These are phyloP conservation scores for Blennius ocellaris DNA, from an alignment of 2,113 vertebrate species.

Conservation along the genomic window DNA sequence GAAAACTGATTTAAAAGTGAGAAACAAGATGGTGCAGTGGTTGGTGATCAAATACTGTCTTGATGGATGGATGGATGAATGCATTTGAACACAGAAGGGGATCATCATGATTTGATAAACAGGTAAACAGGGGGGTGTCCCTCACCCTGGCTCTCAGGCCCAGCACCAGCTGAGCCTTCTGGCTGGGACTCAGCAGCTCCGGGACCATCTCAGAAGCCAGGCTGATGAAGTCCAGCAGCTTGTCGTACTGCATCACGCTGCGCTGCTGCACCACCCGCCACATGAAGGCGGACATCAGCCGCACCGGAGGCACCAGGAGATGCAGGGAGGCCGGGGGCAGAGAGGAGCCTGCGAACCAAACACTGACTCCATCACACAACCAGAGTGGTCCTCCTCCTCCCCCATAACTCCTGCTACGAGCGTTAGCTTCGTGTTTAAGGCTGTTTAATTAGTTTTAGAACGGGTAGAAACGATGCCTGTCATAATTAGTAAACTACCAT, in stretches of 20 bases:
- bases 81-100: too few relatives aligned
- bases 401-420: slow-evolving; percentile 2
- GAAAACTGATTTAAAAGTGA: too few relatives aligned
- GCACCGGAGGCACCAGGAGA: slow-evolving; percentile 71
- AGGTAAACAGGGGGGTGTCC: too few relatives aligned
- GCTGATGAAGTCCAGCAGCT: slow-evolving; percentile 79
- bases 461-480: not conserved
- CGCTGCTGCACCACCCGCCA: slow-evolving; percentile 72
- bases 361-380: not conserved
- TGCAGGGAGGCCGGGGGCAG: slow-evolving; percentile 61
- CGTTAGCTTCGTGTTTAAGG: not conserved
- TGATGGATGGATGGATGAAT: too few relatives aligned
- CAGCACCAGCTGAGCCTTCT: slow-evolving; percentile 80
- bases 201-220: slow-evolving; percentile 74
- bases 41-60: too few relatives aligned
- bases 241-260: slow-evolving; percentile 76
- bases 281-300: slow-evolving; percentile 76
- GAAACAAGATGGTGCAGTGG: too few relatives aligned
- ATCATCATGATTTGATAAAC: too few relatives aligned
- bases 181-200: slow-evolving; percentile 76
- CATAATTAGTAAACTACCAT: rapidly evolving
- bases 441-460: not conserved
- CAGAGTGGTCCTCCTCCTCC: not conserved
- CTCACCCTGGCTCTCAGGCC: slow-evolving; percentile 84
- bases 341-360: slow-evolving; percentile 5